Conservation (phyloP, 92 coral and sea anemone genomes). For the Muricea muricata region DNA sequence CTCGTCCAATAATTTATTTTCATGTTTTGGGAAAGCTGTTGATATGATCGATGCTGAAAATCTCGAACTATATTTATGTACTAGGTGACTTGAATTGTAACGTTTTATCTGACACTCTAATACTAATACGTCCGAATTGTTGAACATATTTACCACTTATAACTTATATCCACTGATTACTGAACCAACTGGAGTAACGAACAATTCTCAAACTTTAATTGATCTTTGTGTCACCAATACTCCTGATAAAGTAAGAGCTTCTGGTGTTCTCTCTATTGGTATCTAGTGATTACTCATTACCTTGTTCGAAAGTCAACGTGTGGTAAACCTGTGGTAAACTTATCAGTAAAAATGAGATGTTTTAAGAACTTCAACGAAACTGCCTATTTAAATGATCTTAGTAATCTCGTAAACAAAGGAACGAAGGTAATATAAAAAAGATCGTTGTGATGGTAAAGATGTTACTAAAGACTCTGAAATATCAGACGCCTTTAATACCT, state of each 20-base stretch:
- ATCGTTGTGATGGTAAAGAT: too few species aligned
- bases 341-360: background rate
- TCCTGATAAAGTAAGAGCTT: conserved; percentile 56
- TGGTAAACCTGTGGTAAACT: background rate
- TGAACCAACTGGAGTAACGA: conserved; percentile 75
- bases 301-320: conserved; percentile 45
- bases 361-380: too few species aligned
- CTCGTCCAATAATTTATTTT: conserved; percentile 55
- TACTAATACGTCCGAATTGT: conserved; percentile 41
- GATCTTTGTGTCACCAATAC: conserved; percentile 72
- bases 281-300: conserved; percentile 65
- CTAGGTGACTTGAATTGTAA: conserved; percentile 70
- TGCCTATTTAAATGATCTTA: conserved; percentile 37
- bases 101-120: conserved; percentile 10
- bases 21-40: too few species aligned
- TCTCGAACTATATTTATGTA: conserved; percentile 45
- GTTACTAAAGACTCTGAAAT: too few species aligned
- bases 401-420: too few species aligned
- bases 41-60: conserved; percentile 67
- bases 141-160: conserved; percentile 63
- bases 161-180: conserved; percentile 68
- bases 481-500: too few species aligned
- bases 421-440: too few species aligned
- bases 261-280: conserved; percentile 62
- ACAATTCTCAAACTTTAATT: conserved; percentile 61